Evolutionary conservation across 2,888 invertebrate genomes (phyloP), one percentile per base, ranked within the genome.

Genomic region (Onthophagus sagittarius): DNA sequence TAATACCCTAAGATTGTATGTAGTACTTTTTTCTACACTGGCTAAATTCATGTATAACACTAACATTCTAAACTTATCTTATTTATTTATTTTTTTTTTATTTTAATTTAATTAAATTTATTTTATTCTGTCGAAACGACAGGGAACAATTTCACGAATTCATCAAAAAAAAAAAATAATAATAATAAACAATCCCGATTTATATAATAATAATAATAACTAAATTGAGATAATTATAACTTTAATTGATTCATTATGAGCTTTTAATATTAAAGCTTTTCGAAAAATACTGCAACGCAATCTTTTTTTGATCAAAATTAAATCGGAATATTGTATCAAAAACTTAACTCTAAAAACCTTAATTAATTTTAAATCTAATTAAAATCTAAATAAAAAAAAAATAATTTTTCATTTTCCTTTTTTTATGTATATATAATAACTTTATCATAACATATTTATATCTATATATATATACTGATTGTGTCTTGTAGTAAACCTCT

Each of bases 231-330:
- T 23, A 23, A 67, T 67, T 9, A 67, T 31, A 67, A 67, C 7
- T 53, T 11, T 23, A 23, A n/a, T n/a, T n/a, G n/a, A n/a, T n/a
- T n/a, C n/a, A n/a, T 53, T 53, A 9, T 53, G 9, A 53, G 67
- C 64, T 76, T 75, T 76, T 2, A 80, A 80, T 81, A 82, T 83
- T 84, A 83, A 84, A 84, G 83, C 84, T 80, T 83, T 79, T 67
- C 82, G 67, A 67, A 84, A 84, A 84, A 84, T 83, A 84, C 83
- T 83, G 82, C 31, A 82, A 83, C 79, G 81, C 79, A 79, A 78
- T 70, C n/a, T n/a, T n/a, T n/a, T n/a, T n/a, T 23, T 74, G 67
- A 74, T 70, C 73, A 71, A 53, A 53, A 53, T 9, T 9, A 53
- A 9, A 53, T 11, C 11, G 11, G 11, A 53, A 53, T 11, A 53